Percentiles rank a stretch among this genome's conserved stretches.
phyloP scores from a whole-genome alignment of 2,113 vertebrate species.

The Edolisoma coerulescens region DNA sequence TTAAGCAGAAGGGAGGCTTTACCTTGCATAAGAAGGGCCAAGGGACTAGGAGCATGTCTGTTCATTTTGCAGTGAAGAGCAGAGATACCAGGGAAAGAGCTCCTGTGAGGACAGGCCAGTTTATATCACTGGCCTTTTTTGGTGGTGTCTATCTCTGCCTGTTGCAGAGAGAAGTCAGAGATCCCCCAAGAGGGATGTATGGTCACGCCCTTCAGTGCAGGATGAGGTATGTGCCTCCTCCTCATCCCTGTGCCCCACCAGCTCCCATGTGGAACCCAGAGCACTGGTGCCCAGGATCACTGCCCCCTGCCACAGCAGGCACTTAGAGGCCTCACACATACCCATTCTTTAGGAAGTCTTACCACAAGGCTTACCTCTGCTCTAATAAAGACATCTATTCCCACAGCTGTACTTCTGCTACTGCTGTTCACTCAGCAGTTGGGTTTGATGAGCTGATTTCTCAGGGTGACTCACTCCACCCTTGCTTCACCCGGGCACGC shows the following conservation, averaged over 20 bases:
- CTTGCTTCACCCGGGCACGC: not conserved
- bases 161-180: not conserved
- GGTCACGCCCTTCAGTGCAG: not conserved
- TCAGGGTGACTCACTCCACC: not conserved
- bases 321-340: not conserved
- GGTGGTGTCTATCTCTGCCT: not conserved
- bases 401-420: not conserved
- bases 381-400: not conserved
- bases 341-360: not conserved
- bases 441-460: not conserved
- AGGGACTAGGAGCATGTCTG: rapidly evolving
- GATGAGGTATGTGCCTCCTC: no score
- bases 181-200: not conserved
- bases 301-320: not conserved
- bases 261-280: not conserved
- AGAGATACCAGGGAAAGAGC: not conserved
- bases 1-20: not conserved
- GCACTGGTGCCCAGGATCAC: not conserved
- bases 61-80: not conserved
- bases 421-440: not conserved
- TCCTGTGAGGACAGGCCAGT: not conserved
- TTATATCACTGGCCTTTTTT: not conserved
- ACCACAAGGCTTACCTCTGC: not conserved
- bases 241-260: not conserved
- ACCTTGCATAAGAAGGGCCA: not conserved